Percentiles rank a stretch among this genome's conserved stretches.
Conservation (phyloP, 2,797 vertebrate genomes). For the Sebastes kiyomatsui region DNA sequence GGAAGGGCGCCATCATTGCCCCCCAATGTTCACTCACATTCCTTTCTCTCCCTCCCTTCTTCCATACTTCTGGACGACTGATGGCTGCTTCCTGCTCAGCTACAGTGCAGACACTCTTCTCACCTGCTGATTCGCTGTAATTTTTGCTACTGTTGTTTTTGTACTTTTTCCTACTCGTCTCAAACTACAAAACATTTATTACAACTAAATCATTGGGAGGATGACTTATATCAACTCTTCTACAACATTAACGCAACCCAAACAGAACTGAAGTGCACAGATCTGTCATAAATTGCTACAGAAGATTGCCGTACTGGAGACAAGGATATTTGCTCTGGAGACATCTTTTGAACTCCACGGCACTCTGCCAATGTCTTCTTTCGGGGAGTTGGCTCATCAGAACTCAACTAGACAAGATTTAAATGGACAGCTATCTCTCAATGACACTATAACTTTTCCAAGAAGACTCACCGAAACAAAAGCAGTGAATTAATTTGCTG, state of each 20-base stretch:
- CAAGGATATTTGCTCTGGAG: not conserved
- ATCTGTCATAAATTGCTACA: not conserved
- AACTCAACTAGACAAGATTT: not conserved
- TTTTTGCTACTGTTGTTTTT: not conserved
- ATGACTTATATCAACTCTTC: not conserved
- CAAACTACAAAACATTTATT: not conserved
- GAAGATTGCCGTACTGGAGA: not conserved
- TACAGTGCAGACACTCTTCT: not conserved
- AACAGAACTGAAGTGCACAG: not conserved
- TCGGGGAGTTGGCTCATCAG: not conserved
- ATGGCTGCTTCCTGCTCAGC: not conserved
- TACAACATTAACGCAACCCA: not conserved
- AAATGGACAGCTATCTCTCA: not conserved
- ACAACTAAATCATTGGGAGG: not conserved
- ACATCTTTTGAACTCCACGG: not conserved
- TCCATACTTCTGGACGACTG: not conserved
- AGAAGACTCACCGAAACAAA: not conserved
- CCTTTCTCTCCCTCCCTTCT: conserved; percentile 10
- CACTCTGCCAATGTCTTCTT: not conserved
- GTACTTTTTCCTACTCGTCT: not conserved
- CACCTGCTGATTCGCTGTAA: not conserved
- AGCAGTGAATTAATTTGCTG: not conserved
- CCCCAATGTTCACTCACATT: conserved; percentile 48
- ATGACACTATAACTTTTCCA: not conserved
- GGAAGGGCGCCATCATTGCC: conserved; percentile 37